phyloP scores from a whole-genome alignment of 2,888 invertebrate species.

The Megastigmus dorsalis region DNA sequence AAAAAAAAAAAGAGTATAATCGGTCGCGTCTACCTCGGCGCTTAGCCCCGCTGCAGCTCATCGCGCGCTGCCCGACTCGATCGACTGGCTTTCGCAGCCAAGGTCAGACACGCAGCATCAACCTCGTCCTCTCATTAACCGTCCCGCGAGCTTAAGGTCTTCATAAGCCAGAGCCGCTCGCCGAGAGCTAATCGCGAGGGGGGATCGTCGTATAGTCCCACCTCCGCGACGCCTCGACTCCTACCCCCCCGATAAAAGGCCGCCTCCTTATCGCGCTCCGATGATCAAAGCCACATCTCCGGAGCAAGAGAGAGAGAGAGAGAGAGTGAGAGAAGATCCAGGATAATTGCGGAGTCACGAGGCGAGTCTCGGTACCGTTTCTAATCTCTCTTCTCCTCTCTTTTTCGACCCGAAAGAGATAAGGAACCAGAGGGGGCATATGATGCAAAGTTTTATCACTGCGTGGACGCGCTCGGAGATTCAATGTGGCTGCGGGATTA shows the following conservation, averaged over 20 bases:
- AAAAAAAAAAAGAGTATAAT: too few relatives aligned
- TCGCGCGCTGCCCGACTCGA: too few relatives aligned
- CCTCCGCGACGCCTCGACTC: neutral
- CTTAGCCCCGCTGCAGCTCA: too few relatives aligned
- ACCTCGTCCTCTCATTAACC: constrained; percentile 15
- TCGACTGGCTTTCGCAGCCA: too few relatives aligned
- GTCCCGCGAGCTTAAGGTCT: constrained; percentile 21
- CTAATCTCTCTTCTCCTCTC: constrained; percentile 34
- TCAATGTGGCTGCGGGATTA: constrained; percentile 1
- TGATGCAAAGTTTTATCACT: constrained; percentile 17
- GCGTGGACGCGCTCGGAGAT: neutral
- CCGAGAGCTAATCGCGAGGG: neutral
- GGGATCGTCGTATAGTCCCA: neutral
- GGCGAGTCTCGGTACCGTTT: constrained; percentile 41
- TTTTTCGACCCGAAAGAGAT: neutral
- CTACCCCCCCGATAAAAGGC: constrained; percentile 16
- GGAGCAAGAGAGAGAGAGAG: neutral
- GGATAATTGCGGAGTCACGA: constrained; percentile 46
- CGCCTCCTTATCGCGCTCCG: constrained; percentile 15
- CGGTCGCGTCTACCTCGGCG: too few relatives aligned
- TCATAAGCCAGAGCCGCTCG: constrained; percentile 30
- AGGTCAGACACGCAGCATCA: constrained; percentile 34
- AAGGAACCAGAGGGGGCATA: too few relatives aligned
- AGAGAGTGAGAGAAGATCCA: neutral
- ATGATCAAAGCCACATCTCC: constrained; percentile 22